These are phyloP conservation scores for Psilopogon haemacephalus DNA, from an alignment of 2,113 vertebrate species.

Conservation along the genomic window DNA sequence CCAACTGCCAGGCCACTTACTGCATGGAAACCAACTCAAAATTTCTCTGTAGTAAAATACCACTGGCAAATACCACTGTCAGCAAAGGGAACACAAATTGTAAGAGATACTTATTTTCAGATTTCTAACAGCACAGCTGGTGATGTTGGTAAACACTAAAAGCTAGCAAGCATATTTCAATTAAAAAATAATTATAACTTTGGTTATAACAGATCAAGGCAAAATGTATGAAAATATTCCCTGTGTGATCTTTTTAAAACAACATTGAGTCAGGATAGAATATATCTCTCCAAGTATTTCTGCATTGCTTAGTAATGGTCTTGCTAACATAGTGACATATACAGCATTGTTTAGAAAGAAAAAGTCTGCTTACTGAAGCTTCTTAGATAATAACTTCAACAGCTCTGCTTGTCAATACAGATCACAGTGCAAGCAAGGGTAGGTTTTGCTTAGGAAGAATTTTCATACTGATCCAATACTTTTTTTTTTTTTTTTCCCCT, in stretches of 20 bases:
- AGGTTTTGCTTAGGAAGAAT: background rate
- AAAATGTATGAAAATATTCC: background rate
- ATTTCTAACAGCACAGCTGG: background rate
- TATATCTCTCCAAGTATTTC: background rate
- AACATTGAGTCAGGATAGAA: background rate
- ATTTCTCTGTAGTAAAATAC: too few species aligned
- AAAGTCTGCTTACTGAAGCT: background rate
- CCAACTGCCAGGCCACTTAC: too few species aligned
- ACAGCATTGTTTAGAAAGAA: background rate
- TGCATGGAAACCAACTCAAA: too few species aligned
- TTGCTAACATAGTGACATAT: background rate
- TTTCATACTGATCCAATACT: background rate
- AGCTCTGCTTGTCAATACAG: background rate
- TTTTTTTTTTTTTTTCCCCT: background rate
- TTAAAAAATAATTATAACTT: background rate
- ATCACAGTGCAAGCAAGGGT: background rate
- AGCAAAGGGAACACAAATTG: background rate
- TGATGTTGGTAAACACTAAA: background rate
- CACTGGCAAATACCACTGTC: background rate
- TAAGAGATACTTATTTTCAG: background rate
- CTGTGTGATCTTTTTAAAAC: background rate
- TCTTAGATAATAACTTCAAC: background rate
- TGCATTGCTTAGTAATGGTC: background rate
- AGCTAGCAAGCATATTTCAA: background rate
- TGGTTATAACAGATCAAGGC: background rate